These are phyloP conservation scores for Amphiprion percula DNA, from an alignment of 2,113 vertebrate species.

Conservation along the genomic window DNA sequence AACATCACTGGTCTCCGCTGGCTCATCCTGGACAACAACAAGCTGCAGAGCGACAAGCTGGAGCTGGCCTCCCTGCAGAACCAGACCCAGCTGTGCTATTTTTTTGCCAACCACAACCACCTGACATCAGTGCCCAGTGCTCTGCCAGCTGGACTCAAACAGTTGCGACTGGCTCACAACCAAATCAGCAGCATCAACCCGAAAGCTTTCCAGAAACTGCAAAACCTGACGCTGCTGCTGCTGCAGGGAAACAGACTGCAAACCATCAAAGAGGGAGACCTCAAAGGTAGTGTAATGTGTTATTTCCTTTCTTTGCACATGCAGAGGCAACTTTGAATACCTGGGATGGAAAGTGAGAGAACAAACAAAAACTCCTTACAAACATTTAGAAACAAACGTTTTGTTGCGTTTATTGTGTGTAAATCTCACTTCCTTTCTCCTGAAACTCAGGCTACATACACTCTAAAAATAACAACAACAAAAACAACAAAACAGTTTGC, in stretches of 20 bases:
- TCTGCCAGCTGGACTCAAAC: slow-evolving; percentile 78
- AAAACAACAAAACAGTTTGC: too few species aligned
- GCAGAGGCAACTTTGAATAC: not conserved
- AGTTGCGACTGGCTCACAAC: slow-evolving; percentile 84
- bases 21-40: slow-evolving; percentile 85
- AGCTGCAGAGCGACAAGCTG: slow-evolving; percentile 72
- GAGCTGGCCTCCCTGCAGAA: slow-evolving; percentile 62
- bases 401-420: too few species aligned
- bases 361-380: too few species aligned
- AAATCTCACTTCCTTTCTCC: too few species aligned
- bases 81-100: slow-evolving; percentile 75
- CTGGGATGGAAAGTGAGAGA: not conserved
- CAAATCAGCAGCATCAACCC: slow-evolving; percentile 77
- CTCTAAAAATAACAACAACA: too few species aligned
- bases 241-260: slow-evolving; percentile 84
- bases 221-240: slow-evolving; percentile 80
- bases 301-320: slow-evolving; percentile 28
- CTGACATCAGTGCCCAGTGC: slow-evolving; percentile 74
- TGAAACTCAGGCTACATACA: too few species aligned
- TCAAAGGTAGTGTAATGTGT: slow-evolving; percentile 71
- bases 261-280: slow-evolving; percentile 68
- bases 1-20: slow-evolving; percentile 80
- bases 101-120: slow-evolving; percentile 84
- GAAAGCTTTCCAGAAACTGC: slow-evolving; percentile 69
- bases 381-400: too few species aligned